Evolutionary conservation across 2,888 invertebrate species (phyloP), one percentile per base, ranked within the genome.

Genomic region (Melitaea athalia): DNA sequence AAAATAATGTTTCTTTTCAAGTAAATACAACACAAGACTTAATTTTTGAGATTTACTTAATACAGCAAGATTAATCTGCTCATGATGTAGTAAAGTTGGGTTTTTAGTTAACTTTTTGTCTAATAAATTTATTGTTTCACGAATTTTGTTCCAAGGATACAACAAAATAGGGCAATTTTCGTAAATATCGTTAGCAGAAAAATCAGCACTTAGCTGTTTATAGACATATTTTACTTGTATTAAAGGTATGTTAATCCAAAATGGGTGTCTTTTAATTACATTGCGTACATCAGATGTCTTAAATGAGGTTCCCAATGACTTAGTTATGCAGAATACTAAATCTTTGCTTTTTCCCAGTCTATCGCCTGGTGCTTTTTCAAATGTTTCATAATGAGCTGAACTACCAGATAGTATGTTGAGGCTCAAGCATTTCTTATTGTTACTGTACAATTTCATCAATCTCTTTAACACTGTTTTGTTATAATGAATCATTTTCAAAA

Each of bases 1-100:
- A 79, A 93, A 93, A 74, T 92, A 90, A 78, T 93, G 91, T 45
- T 87, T 86, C 77, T 84, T 92, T 78, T 93, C 93, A 59, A 93
- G 78, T 68, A 86, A 76, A 84, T 93, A 93, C 24, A 92, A 74
- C 15, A 82, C 78, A 67, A 93, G 79, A 76, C 92, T 92, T 62
- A 93, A 78, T 74, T 84, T 87, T 73, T 91, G 88, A 17, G 86
- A 82, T 50, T 87, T 86, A 69, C 74, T 85, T 49, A 92, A 69
- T 60, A 76, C 77, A 33, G 69, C 69, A 17, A 82, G 72, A 64
- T 89, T 78, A 59, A 91, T 72, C 64, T 81, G 79, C 53, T 89
- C 88, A 77, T 79, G 74, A 59, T 79, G 64, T 38, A 76, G 64
- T 12, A 63, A 45, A 42, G 53, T 14, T 49, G 73, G 68, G 11